phyloP scores from a whole-genome alignment of 2,888 invertebrate species.

The Scaptomyza flava region DNA sequence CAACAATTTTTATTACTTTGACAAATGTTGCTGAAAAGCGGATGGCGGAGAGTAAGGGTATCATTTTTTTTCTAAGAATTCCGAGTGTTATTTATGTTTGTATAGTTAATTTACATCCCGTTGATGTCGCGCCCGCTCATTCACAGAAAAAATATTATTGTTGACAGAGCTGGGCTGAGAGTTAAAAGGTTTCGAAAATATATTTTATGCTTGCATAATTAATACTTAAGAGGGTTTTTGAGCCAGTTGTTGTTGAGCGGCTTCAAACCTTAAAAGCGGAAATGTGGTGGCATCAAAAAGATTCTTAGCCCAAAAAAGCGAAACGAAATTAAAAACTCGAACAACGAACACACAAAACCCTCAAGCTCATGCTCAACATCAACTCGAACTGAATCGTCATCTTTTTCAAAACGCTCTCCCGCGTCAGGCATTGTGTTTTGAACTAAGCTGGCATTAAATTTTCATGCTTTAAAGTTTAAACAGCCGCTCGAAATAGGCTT shows the following conservation, averaged over 20 bases:
- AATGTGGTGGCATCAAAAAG: slow-evolving; percentile 51
- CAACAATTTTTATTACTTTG: slow-evolving; percentile 74
- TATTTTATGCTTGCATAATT: slow-evolving; percentile 78
- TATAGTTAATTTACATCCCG: slow-evolving; percentile 78
- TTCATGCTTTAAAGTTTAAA: slow-evolving; percentile 75
- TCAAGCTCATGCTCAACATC: background rate
- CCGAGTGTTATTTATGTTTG: slow-evolving; percentile 77
- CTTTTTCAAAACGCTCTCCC: slow-evolving; percentile 40
- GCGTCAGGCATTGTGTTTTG: slow-evolving; percentile 31
- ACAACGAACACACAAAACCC: slow-evolving; percentile 1
- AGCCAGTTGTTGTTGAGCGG: slow-evolving; percentile 47
- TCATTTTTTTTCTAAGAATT: slow-evolving; percentile 61
- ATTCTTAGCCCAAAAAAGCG: slow-evolving; percentile 30
- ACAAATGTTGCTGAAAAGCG: slow-evolving; percentile 46
- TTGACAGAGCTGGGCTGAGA: slow-evolving; percentile 31
- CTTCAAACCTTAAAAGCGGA: slow-evolving; percentile 52
- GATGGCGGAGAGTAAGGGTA: background rate
- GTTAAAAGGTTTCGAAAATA: slow-evolving; percentile 68
- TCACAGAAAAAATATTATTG: slow-evolving; percentile 47
- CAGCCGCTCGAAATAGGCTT: slow-evolving; percentile 77
- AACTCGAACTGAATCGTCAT: slow-evolving; percentile 39
- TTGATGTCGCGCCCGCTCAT: slow-evolving; percentile 69
- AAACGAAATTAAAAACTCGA: slow-evolving; percentile 3
- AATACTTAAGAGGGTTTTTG: slow-evolving; percentile 53
- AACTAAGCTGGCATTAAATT: slow-evolving; percentile 75